Conservation (phyloP, 1,140 invertebrate genomes). For the Meteorus sp. region DNA sequence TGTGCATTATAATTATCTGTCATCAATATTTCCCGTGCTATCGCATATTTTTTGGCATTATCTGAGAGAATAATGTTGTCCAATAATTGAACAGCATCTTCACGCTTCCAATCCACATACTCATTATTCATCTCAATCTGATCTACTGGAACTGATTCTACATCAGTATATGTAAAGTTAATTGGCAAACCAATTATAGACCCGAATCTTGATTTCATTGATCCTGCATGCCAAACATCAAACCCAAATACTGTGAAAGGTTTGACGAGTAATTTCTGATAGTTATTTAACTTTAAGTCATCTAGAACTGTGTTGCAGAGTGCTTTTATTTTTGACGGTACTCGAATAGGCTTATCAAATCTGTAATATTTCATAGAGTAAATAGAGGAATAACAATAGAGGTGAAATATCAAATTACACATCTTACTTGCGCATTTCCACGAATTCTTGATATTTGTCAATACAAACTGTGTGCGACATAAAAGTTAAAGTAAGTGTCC, state of each 20-base stretch:
- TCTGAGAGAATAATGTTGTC: constrained; percentile 71
- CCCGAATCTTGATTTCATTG: constrained; percentile 53
- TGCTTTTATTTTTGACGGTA: constrained; percentile 47
- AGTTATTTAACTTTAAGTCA: constrained; percentile 55
- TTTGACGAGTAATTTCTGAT: constrained; percentile 48
- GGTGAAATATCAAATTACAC: not conserved
- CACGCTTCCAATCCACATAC: constrained; percentile 64
- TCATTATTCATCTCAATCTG: constrained; percentile 62
- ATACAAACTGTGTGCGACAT: constrained; percentile 61
- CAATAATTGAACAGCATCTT: constrained; percentile 64
- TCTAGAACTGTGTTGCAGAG: constrained; percentile 58
- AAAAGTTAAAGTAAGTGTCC: constrained; percentile 32
- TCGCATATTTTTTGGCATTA: constrained; percentile 75
- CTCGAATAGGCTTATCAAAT: constrained; percentile 46
- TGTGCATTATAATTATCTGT: constrained; percentile 57
- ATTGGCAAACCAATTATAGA: constrained; percentile 67
- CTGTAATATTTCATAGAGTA: constrained; percentile 22
- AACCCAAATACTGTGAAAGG: constrained; percentile 69
- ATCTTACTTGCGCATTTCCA: constrained; percentile 61
- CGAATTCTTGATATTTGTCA: constrained; percentile 56
- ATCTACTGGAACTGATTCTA: constrained; percentile 54
- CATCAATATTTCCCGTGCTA: constrained; percentile 70
- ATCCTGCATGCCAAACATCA: constrained; percentile 64
- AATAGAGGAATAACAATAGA: not conserved
- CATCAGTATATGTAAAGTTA: constrained; percentile 61